Percentiles rank a stretch among this genome's conserved stretches.
These are phyloP conservation scores for Mormyrops attenuatus DNA, from an alignment of 2,797 vertebrate species.

Conservation along the genomic window DNA sequence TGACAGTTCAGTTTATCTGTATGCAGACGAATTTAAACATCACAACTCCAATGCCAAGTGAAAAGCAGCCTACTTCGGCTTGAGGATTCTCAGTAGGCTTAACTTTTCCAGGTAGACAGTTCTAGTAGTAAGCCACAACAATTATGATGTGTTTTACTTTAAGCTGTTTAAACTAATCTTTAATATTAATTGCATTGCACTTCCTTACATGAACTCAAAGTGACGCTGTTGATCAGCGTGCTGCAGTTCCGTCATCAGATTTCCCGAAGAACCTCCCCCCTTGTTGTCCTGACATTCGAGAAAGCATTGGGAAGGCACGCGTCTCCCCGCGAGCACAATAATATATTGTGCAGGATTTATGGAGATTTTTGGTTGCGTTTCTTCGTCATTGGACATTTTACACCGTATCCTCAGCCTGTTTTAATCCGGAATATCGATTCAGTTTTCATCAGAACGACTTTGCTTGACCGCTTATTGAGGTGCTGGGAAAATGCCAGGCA, in stretches of 20 bases:
- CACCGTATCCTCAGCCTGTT: neutral
- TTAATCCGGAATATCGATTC: neutral
- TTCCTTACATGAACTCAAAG: conserved; percentile 29
- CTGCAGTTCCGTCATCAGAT: neutral
- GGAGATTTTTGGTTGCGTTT: neutral
- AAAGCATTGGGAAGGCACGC: conserved; percentile 17
- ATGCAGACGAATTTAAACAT: neutral
- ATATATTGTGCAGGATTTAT: neutral
- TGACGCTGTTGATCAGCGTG: conserved; percentile 37
- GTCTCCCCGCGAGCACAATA: too few relatives aligned
- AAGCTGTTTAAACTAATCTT: neutral
- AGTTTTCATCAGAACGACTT: neutral
- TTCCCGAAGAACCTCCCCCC: conserved; percentile 31
- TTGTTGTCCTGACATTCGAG: conserved; percentile 1
- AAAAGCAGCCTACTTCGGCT: neutral
- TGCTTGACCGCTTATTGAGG: neutral
- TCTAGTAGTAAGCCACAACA: neutral
- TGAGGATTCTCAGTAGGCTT: neutral
- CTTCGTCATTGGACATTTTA: neutral
- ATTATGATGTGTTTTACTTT: neutral
- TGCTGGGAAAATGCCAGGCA: conserved; percentile 50
- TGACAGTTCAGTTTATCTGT: neutral
- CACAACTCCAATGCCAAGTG: neutral
- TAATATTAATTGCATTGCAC: neutral
- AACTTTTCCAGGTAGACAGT: neutral